Evolutionary conservation across 2,113 vertebrate genomes (phyloP), one percentile per base, ranked within the genome.

Genomic region (Apistogramma diplotaenia): DNA sequence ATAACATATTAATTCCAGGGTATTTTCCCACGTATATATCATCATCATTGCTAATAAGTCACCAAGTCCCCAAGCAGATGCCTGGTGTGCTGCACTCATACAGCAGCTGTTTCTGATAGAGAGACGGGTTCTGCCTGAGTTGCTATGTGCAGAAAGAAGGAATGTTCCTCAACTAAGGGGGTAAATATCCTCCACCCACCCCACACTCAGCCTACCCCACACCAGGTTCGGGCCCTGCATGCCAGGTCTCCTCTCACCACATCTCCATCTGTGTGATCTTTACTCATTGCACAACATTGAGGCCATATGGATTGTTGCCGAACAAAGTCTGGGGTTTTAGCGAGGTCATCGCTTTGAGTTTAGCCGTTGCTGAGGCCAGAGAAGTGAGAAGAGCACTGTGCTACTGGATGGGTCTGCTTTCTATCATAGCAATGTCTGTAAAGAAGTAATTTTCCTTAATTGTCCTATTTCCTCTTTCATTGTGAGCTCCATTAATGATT

Each of bases 391-490:
- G 78, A 29, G 71, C 67, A 78, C 65, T 79, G 79, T 77, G 90
- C 89, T 88, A 84, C 89, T 85, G 87, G 62, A 76, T 4, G 73
- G 31, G 51, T 92, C 91, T 93, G 93, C 89, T 90, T 91, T 92
- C 73, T 71, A 74, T 92, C 93, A 89, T 4, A 4, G 53, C 76
- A 27, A 23, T 76, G 74, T 59, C 77, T 74, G 71, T 35, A 79
- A 57, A 84, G 71, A 86, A 37, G 33, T 79, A 6, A 81, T 88
- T 92, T 91, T 89, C 82, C 88, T 87, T 76, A 88, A 88, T 89
- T 74, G 65, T 84, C 72, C 81, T 78, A 61, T 89, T 91, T 89
- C 85, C 87, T 76, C 40, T 81, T 60, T 78, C 62, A 70, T 54
- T 25, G 56, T 72, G 40, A 71, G 74, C 85, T 55, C 60, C 70